Base-by-base conservation (phyloP, 2,888 invertebrate species). In the Melitaea athalia region DNA sequence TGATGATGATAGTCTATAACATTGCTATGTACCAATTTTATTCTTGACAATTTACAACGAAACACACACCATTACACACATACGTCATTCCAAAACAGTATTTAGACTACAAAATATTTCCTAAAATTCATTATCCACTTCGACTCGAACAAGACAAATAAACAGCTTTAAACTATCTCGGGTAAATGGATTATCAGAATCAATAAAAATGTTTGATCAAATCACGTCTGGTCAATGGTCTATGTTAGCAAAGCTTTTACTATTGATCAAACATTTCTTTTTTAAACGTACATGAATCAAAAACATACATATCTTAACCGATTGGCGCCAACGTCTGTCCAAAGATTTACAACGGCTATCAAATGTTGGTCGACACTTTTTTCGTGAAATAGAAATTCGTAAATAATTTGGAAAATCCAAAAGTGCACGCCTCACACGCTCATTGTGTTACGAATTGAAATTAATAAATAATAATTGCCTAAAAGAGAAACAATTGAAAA, bases 321-420 rank as follows among this genome's bases (percentile, higher is more conserved):
- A 55, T 67, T 49, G 67, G 67, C 67, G 61, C 67, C 67, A 53
- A 45, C 55, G 55, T 67, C 67, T 57, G 61, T 47, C 57, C 62
- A 6, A 55, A 67, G 53, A 67, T 67, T 67, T 61, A 67, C 55
- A 61, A 47, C 12, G 12, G n/a, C 24, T 53, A 67, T 67, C 67
- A 62, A 67, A 62, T 61, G 24, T 14, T 62, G 55, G 61, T 49
- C 57, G 42, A 15, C 67, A 65, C 59, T 65, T 60, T 59, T 50
- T 47, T 10, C 5, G 8, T n/a, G 33, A 55, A 55, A 55, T 55
- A 55, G 33, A 33, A 55, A 55, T 55, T 33, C n/a, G 7, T n/a
- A 5, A 52, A n/a, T n/a, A n/a, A n/a, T n/a, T n/a, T n/a, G n/a
- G n/a, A n/a, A n/a, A n/a, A n/a, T n/a, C n/a, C n/a, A n/a, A n/a